These are phyloP conservation scores for Chitala chitala DNA, from an alignment of 2,113 vertebrate genomes.

Conservation along the genomic window DNA sequence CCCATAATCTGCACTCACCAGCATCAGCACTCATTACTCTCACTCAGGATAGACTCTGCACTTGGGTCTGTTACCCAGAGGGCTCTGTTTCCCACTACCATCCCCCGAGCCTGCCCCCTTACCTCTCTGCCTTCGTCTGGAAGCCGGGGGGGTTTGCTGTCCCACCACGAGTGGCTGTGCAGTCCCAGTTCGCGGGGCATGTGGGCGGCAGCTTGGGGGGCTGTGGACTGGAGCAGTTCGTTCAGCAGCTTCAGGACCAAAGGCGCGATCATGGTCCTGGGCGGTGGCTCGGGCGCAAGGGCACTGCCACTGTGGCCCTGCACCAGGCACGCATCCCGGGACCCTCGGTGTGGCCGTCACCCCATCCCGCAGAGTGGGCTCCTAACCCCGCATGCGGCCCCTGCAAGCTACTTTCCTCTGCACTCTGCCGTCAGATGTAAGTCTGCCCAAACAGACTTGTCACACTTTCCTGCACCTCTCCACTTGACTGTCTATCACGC, in stretches of 20 bases:
- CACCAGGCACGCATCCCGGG: constrained; percentile 10
- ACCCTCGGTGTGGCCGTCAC: neutral
- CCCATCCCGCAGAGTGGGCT: neutral
- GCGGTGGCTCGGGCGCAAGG: neutral
- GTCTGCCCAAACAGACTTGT: neutral
- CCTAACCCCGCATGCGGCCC: neutral
- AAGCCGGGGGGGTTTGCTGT: constrained; percentile 12
- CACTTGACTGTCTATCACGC: neutral
- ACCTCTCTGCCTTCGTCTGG: constrained; percentile 30
- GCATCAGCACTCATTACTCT: neutral
- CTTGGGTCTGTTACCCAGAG: neutral
- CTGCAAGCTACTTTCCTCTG: neutral
- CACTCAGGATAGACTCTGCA: neutral
- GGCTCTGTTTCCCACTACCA: neutral
- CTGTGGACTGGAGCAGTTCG: constrained; percentile 24
- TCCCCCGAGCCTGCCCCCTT: neutral
- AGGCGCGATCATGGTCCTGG: constrained; percentile 33
- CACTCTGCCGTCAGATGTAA: neutral
- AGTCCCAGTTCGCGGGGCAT: constrained; percentile 29
- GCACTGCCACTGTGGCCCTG: neutral
- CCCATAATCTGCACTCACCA: no score
- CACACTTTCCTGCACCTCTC: neutral
- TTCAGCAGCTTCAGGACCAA: constrained; percentile 32
- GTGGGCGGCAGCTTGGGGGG: constrained; percentile 10
- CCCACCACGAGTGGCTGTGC: constrained; percentile 19